Evolutionary conservation across 2,113 vertebrate species (phyloP), one percentile per base, ranked within the genome.

Genomic region (Lonchura striata): DNA sequence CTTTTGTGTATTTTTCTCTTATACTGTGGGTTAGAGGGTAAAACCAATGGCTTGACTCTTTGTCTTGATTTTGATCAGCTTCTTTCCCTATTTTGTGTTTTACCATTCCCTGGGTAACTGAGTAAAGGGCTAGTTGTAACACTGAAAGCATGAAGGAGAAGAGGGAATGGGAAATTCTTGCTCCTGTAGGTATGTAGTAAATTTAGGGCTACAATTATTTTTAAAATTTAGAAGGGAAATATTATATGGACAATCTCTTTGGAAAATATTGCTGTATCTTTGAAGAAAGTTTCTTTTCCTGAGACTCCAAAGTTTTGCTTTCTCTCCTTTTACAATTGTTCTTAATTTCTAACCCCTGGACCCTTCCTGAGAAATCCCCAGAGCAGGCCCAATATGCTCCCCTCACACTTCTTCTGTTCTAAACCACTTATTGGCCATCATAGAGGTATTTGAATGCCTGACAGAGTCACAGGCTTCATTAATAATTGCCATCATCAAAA

Each of bases 401-500:
- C 57, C 11, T 86, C 56, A 86, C 33, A 59, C 14, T 86, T 91
- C 8, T 68, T 42, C 60, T 83, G 8, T 50, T 91, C 37, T 92
- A 81, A 87, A 68, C n/a, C 22, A 53, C 71, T 72, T 88, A 78
- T 15, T 79, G 44, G 41, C 63, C 37, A 39, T 81, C 3, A 0
- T 17, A 68, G 52, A 27, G 22, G 30, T 70, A 85, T 77, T 71
- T 87, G 37, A 92, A 82, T 72, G 47, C 46, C 30, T 95, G 57
- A 84, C 49, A 90, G 41, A 88, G 41, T 76, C 63, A 79, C 31
- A 82, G 70, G 33, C 53, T 61, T 82, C 78, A 75, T 82, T 66
- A 92, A 94, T 95, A 86, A 85, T 21, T 87, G 76, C 61, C 52
- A 68, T 90, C 33, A 95, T 96, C 86, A 95, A 94, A 96, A 94